A percentile compares a stretch with the other conserved stretches of the same genome.
phyloP scores from a whole-genome alignment of 1,140 invertebrate genomes.

The Drosophila watanabei region DNA sequence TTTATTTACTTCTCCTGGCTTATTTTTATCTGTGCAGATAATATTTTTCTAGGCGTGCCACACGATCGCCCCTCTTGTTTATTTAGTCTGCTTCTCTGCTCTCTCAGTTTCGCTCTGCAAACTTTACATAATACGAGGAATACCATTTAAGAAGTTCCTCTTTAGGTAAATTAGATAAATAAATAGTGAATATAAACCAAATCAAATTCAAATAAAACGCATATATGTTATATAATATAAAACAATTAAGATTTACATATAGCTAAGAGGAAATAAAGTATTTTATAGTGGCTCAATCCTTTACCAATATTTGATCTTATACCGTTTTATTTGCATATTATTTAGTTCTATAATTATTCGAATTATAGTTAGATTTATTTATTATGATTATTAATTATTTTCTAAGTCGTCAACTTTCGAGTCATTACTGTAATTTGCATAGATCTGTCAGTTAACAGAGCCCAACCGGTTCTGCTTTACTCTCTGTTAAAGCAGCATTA shows the following conservation, averaged over 20 bases:
- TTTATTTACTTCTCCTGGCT: background rate
- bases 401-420: background rate
- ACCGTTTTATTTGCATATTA: background rate
- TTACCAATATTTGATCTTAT: background rate
- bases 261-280: background rate
- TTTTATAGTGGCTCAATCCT: background rate
- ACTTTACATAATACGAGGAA: constrained; percentile 1
- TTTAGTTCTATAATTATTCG: background rate
- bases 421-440: background rate
- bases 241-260: background rate
- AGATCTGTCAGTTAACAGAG: background rate
- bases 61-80: constrained; percentile 10
- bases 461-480: background rate
- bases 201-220: background rate
- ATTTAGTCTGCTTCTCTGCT: background rate
- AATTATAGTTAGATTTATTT: too few species aligned
- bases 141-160: background rate
- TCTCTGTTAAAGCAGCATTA: background rate
- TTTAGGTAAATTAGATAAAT: too few species aligned
- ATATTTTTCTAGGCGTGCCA: constrained; percentile 21
- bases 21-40: constrained; percentile 21
- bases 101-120: constrained; percentile 18
- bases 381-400: too few species aligned
- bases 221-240: background rate
- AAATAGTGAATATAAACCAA: background rate